Conservation (phyloP, 2,888 invertebrate genomes). For the Drosophila nr. perissopoda region DNA sequence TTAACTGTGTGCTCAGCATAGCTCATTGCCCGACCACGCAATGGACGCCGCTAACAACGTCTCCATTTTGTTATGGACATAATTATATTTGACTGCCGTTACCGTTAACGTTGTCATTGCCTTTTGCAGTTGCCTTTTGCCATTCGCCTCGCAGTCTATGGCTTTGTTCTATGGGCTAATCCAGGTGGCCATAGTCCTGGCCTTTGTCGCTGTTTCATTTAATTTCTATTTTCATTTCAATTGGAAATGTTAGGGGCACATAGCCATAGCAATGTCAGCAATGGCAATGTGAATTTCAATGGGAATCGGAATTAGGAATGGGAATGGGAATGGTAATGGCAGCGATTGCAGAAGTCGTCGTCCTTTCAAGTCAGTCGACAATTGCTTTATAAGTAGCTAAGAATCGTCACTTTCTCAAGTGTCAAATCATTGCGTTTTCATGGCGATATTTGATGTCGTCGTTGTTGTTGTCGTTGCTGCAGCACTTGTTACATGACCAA, state of each 20-base stretch:
- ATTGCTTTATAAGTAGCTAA: slow-evolving; percentile 51
- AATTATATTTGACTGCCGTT: slow-evolving; percentile 80
- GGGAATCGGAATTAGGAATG: not conserved
- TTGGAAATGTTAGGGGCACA: slow-evolving; percentile 42
- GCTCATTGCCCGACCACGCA: slow-evolving; percentile 58
- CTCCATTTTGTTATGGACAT: slow-evolving; percentile 74
- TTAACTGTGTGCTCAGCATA: slow-evolving; percentile 13
- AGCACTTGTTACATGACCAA: slow-evolving; percentile 70
- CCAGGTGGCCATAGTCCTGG: slow-evolving; percentile 68
- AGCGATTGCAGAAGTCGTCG: slow-evolving; percentile 12
- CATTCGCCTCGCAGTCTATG: not conserved
- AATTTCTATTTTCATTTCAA: slow-evolving; percentile 70
- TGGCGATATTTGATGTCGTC: slow-evolving; percentile 33
- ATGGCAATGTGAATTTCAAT: not conserved
- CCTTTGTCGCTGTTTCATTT: slow-evolving; percentile 66
- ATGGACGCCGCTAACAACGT: slow-evolving; percentile 58
- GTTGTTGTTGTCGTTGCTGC: slow-evolving; percentile 23
- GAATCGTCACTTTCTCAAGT: slow-evolving; percentile 63
- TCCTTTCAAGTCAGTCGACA: slow-evolving; percentile 54
- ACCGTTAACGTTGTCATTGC: slow-evolving; percentile 37
- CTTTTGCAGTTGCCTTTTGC: slow-evolving; percentile 4
- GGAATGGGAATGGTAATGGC: slow-evolving; percentile 8
- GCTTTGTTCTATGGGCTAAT: slow-evolving; percentile 61
- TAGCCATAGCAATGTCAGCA: slow-evolving; percentile 21
- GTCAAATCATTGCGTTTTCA: slow-evolving; percentile 65